Evolutionary conservation across 2,888 invertebrate species (phyloP).

Genomic region (Orthonychiurus folsomi): DNA sequence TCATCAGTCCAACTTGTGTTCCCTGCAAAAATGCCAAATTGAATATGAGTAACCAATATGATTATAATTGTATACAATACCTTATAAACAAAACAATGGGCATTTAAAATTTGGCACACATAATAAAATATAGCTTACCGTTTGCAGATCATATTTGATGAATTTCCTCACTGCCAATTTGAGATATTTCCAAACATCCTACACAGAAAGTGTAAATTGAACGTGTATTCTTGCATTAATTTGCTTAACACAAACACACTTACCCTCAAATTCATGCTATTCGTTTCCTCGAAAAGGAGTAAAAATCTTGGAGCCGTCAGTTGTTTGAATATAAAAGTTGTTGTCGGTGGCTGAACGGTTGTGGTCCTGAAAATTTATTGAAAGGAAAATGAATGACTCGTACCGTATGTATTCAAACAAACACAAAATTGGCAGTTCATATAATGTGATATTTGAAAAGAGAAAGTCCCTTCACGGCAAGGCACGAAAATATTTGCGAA

Average conservation of each 20-base stretch:
- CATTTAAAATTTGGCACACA: neutral
- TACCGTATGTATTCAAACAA: neutral
- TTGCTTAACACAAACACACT: conserved; percentile 19
- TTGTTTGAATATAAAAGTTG: conserved; percentile 49
- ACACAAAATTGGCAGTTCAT: neutral
- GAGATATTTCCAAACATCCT: conserved; percentile 47
- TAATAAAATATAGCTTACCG: conserved; percentile 4
- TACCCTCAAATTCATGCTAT: conserved; percentile 50
- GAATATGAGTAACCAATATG: too few relatives aligned
- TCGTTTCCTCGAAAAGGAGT: conserved; percentile 53
- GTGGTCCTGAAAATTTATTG: too few relatives aligned
- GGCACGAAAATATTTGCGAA: too few relatives aligned
- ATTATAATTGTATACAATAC: too few relatives aligned
- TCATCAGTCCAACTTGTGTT: conserved; percentile 43
- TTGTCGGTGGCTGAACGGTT: conserved; percentile 37
- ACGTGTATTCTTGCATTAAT: neutral
- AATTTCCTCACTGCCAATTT: conserved; percentile 51
- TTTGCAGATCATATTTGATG: conserved; percentile 11
- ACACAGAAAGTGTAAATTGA: neutral
- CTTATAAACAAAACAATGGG: neutral
- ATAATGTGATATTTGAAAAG: too few relatives aligned
- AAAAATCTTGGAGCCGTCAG: conserved; percentile 51
- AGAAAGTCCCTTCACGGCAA: too few relatives aligned
- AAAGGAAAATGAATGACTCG: neutral
- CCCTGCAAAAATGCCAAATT: conserved; percentile 39